Conservation (phyloP, 2,113 vertebrate genomes). For the Strigops habroptila region DNA sequence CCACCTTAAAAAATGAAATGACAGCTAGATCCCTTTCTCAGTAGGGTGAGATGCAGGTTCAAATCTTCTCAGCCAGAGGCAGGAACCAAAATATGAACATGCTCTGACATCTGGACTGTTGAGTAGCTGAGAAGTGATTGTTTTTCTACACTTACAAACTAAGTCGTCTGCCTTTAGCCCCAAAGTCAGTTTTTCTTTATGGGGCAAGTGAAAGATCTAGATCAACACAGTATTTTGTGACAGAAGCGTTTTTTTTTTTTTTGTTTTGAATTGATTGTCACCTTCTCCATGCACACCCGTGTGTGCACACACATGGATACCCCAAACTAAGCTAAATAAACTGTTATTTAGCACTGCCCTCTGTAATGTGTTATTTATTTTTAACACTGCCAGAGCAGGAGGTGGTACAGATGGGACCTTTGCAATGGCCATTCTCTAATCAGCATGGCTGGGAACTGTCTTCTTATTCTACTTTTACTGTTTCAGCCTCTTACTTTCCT, state of each 20-base stretch:
- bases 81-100: neutral
- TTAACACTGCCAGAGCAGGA: neutral
- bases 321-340: neutral
- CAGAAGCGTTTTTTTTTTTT: neutral
- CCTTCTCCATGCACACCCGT: neutral
- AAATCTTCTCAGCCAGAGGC: neutral
- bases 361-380: neutral
- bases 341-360: neutral
- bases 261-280: neutral
- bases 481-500: neutral
- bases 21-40: neutral
- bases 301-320: neutral
- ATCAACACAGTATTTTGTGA: neutral
- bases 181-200: neutral
- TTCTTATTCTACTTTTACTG: neutral
- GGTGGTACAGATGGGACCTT: neutral
- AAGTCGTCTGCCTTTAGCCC: neutral
- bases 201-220: neutral
- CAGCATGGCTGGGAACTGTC: neutral
- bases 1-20: neutral
- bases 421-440: neutral
- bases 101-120: neutral
- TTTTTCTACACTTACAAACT: neutral
- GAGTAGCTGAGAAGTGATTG: neutral
- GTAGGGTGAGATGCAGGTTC: neutral